These are phyloP conservation scores for Catharus ustulatus DNA, from an alignment of 2,797 vertebrate species.

Conservation along the genomic window DNA sequence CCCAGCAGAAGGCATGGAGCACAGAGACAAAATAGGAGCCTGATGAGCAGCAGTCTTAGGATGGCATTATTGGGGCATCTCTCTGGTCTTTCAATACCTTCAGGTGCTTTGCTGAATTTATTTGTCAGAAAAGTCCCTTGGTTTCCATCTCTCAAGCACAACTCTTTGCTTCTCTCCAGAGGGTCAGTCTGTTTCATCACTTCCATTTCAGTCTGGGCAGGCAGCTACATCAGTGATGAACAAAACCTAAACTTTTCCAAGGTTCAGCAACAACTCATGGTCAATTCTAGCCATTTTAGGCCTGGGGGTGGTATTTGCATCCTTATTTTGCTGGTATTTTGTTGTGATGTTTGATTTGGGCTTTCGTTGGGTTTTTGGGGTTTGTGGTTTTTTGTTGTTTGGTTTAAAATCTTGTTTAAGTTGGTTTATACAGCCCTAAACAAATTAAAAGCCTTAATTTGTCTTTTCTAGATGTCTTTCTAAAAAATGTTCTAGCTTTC, in stretches of 20 bases:
- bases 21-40: neutral
- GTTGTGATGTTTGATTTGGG: neutral
- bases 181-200: neutral
- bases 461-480: neutral
- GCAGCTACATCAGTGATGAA: neutral
- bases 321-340: neutral
- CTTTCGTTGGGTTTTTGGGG: accelerated
- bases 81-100: neutral
- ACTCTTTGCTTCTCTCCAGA: no score
- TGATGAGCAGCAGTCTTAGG: neutral
- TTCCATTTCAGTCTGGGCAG: neutral
- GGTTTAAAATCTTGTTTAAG: neutral
- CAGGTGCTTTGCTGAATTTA: neutral
- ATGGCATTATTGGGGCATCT: neutral
- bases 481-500: neutral
- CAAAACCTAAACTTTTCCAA: neutral
- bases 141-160: neutral
- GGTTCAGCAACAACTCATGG: neutral
- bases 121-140: neutral
- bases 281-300: neutral
- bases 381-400: neutral
- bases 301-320: accelerated
- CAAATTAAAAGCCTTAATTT: neutral
- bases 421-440: neutral
- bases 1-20: accelerated